These are phyloP conservation scores for Drosophila limbata DNA, from an alignment of 2,888 invertebrate genomes.

Conservation along the genomic window DNA sequence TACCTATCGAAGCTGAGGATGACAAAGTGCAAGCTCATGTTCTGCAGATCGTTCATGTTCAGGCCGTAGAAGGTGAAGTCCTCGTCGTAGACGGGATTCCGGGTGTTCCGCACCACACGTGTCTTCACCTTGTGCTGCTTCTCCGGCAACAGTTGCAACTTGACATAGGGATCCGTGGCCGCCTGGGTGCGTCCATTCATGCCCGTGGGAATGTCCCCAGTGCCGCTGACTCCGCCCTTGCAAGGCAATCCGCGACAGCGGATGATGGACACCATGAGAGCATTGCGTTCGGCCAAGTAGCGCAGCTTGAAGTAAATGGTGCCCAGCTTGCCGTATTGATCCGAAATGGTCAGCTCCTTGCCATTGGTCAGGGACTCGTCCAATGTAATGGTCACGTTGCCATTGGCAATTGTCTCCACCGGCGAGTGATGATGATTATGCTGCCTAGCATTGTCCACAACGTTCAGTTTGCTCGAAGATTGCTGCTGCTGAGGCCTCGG, in stretches of 20 bases:
- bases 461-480: slow-evolving; percentile 63
- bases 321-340: slow-evolving; percentile 90
- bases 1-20: slow-evolving; percentile 98
- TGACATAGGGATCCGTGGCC: slow-evolving; percentile 96
- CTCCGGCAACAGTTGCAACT: slow-evolving; percentile 97
- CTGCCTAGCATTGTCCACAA: slow-evolving; percentile 63
- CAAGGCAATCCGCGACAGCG: slow-evolving; percentile 94
- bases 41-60: slow-evolving; percentile 93
- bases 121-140: slow-evolving; percentile 99
- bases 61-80: slow-evolving; percentile 99
- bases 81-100: slow-evolving; percentile 98
- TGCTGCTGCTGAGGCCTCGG: slow-evolving; percentile 71
- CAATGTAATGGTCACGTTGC: slow-evolving; percentile 67
- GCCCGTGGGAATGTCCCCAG: slow-evolving; percentile 86
- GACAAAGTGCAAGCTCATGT: slow-evolving; percentile 96
- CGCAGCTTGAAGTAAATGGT: slow-evolving; percentile 95
- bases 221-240: slow-evolving; percentile 85
- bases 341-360: slow-evolving; percentile 70
- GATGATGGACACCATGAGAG: slow-evolving; percentile 95
- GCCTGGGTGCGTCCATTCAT: slow-evolving; percentile 85
- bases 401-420: slow-evolving; percentile 66
- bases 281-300: slow-evolving; percentile 95
- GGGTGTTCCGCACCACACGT: slow-evolving; percentile 96
- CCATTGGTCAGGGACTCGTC: slow-evolving; percentile 82
- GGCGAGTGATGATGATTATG: slow-evolving; percentile 64